Conservation (phyloP, 2,888 invertebrate species). For the Leptopterna dolabrata region DNA sequence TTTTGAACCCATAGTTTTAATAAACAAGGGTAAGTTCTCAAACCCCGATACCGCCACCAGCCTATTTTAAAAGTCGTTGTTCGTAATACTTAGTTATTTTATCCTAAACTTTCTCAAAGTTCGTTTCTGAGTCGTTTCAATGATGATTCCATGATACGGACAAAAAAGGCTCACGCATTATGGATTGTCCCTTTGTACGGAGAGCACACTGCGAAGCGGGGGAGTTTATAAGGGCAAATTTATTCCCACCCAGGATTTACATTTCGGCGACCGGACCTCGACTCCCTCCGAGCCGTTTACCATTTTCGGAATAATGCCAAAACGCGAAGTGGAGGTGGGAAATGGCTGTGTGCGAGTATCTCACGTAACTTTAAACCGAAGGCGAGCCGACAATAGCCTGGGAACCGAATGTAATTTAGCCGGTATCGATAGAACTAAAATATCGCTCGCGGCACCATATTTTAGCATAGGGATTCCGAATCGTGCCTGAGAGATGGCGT, state of each 20-base stretch:
- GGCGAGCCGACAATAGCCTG: constrained; percentile 32
- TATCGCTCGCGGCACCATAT: constrained; percentile 10
- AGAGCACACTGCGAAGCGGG: neutral
- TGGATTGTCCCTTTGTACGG: neutral
- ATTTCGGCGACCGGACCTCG: constrained; percentile 26
- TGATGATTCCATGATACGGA: too few species aligned
- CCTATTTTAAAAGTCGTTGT: too few species aligned
- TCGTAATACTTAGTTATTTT: too few species aligned
- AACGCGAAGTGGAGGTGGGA: neutral
- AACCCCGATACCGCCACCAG: too few species aligned
- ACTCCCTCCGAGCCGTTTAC: neutral
- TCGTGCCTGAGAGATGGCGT: neutral
- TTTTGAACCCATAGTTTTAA: too few species aligned
- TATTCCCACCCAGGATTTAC: constrained; percentile 30
- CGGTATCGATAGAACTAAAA: constrained; percentile 42
- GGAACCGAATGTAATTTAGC: constrained; percentile 32
- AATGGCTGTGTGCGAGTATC: neutral
- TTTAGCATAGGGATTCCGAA: neutral
- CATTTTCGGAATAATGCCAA: constrained; percentile 36
- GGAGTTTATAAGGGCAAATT: neutral
- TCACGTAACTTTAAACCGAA: constrained; percentile 27
- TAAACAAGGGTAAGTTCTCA: too few species aligned
- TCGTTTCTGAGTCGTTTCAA: too few species aligned
- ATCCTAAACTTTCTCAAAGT: too few species aligned
- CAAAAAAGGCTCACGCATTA: neutral